Evolutionary conservation across 2,888 invertebrate species (phyloP), one percentile per base, ranked within the genome.

Genomic region (Ariolimax columbianus): DNA sequence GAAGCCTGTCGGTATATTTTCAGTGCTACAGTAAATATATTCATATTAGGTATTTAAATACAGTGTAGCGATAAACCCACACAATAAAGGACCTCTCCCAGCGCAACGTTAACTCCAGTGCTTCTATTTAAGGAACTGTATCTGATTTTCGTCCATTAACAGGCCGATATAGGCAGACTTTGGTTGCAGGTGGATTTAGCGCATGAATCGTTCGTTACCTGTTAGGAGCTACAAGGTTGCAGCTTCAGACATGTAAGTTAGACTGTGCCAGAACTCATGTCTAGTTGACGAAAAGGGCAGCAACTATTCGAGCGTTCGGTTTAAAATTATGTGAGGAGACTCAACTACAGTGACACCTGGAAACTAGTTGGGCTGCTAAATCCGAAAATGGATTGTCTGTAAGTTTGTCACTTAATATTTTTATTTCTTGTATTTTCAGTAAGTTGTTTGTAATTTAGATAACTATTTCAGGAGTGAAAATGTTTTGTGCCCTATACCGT

Each of bases 371-470:
- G 19, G 40, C 40, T 40, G 23, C 9, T 38, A 6, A 72, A 26
- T 72, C 4, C 40, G 4, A 40, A 38, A 9, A 72, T 72, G 72
- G 72, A 72, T 40, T 72, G 72, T 40, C 72, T 72, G 72, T 72
- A 72, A 72, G 72, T 72, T 19, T 40, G 9, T 70, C 40, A 14
- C 7, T 47, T 14, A 55, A 55, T 55, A 55, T 19, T 23, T 55
- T 55, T 55, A 11, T 17, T 55, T 55, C 19, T 19, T 55, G 3
- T 55, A 55, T 23, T 14, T 23, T 23, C 14, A 47, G 14, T 47
- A 7, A 55, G 3, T 17, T 55, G 6, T 55, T n/a, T 55, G 23
- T 55, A 55, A 6, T 55, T 6, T 55, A 19, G 19, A n/a, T n/a
- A 55, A 55, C 2, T 55, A 55, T 55, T 55, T 55, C 55, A n/a